Evolutionary conservation across 2,113 vertebrate species (phyloP), one percentile per base, ranked within the genome.

Genomic region (Ginglymostoma cirratum): DNA sequence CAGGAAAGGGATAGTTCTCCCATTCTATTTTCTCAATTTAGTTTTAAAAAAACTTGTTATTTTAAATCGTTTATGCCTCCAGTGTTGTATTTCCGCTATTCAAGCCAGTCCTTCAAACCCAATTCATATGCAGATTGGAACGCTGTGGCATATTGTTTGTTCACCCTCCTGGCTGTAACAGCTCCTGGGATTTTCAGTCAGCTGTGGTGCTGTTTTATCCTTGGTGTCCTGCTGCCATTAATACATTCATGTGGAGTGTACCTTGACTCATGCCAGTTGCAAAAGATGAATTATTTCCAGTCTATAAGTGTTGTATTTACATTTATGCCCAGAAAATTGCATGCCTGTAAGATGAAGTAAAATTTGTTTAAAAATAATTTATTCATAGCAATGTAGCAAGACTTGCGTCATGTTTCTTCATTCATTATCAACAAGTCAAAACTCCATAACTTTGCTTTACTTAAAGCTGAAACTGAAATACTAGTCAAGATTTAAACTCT

Each of bases 161-260:
- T 92, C 87, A 92, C 55, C 52, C 52, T 90, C 52, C 87, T 90
- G 27, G 48, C 55, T 92, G 87, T 92, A 65, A 92, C 87, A 65
- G 55, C 87, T 92, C 52, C 55, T 55, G 86, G 86, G 48, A 89
- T 89, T 92, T 92, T 92, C 87, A 92, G 87, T 92, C 87, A 92
- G 52, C 52, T 92, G 52, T 92, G 87, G 87, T 92, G 87, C 52
- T 92, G 87, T 92, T 92, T 92, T 92, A 65, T 92, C 87, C 87
- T 92, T 92, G 87, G 55, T 65, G 87, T 92, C 27, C 52, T 92
- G 87, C 52, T 92, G 52, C 87, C 87, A 65, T 92, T 92, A 65
- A 92, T 92, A 65, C 65, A 61, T 92, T 92, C 87, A 92, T 92
- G 87, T n/a, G 30, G 87, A 92, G 87, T 92, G 55, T 92, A 92